phyloP scores from a whole-genome alignment of 2,797 vertebrate genomes.

The Amphiprion clarkii region DNA sequence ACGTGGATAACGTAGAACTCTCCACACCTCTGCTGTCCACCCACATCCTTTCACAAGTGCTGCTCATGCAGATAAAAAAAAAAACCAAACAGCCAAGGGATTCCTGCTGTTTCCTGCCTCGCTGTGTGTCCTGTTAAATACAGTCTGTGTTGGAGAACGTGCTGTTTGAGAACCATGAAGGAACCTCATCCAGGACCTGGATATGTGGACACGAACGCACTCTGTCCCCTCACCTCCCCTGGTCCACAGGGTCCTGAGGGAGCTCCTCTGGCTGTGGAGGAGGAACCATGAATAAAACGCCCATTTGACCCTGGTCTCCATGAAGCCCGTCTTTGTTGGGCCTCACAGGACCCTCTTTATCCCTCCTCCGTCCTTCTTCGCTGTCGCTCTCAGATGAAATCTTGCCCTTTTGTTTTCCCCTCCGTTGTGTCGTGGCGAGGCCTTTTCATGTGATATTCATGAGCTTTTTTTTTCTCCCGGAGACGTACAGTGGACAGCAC shows the following conservation, averaged over 20 bases:
- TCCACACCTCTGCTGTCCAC: constrained; percentile 22
- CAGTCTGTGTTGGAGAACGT: constrained; percentile 32
- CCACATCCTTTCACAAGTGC: constrained; percentile 35
- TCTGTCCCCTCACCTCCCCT: constrained; percentile 48
- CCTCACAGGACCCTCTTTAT: constrained; percentile 81
- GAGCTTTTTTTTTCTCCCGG: constrained; percentile 56
- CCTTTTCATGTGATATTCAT: constrained; percentile 82
- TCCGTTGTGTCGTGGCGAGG: constrained; percentile 75
- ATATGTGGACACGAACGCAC: constrained; percentile 35
- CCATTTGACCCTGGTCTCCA: constrained; percentile 74
- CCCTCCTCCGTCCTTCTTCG: constrained; percentile 68
- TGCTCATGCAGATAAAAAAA: constrained; percentile 1
- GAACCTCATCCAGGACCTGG: constrained; percentile 60
- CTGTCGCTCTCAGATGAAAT: constrained; percentile 74
- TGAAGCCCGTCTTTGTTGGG: constrained; percentile 81
- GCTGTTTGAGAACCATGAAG: constrained; percentile 51
- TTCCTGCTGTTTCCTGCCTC: constrained; percentile 36
- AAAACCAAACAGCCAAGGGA: neutral
- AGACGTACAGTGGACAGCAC: constrained; percentile 69
- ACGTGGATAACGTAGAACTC: neutral
- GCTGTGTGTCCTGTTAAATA: constrained; percentile 41
- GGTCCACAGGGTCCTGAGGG: constrained; percentile 72
- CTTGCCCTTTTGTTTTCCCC: constrained; percentile 78
- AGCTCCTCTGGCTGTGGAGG: constrained; percentile 70
- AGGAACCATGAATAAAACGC: constrained; percentile 78